Conservation (phyloP, 2,113 vertebrate species). For the Nestor notabilis region DNA sequence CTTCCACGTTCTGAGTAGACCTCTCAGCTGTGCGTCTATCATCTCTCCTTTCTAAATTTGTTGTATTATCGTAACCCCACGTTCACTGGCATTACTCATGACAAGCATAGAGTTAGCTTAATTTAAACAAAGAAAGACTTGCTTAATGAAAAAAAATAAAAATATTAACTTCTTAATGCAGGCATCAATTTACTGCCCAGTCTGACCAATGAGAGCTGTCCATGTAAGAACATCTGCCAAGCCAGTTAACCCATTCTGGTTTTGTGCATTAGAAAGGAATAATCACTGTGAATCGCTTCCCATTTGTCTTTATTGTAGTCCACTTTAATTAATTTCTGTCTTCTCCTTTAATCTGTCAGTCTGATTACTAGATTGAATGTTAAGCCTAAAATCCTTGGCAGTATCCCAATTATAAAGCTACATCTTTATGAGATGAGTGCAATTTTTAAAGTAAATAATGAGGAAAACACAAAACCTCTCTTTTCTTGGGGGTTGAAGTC, state of each 20-base stretch:
- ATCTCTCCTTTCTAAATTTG: not conserved
- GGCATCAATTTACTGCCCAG: not conserved
- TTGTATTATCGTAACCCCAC: not conserved
- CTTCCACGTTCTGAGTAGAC: not conserved
- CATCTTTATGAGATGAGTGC: not conserved
- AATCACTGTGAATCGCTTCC: not conserved
- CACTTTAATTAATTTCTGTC: conserved; percentile 21
- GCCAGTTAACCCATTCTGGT: not conserved
- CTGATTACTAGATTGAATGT: conserved; percentile 36
- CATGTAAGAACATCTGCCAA: not conserved
- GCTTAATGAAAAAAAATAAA: not conserved
- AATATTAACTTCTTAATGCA: not conserved
- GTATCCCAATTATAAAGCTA: not conserved
- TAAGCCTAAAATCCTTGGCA: conserved; percentile 26
- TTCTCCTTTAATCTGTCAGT: not conserved
- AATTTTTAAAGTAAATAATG: not conserved
- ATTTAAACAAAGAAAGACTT: not conserved
- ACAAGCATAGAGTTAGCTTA: not conserved
- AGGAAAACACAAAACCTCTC: not conserved
- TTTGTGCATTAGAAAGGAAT: conserved; percentile 11
- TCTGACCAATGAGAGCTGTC: not conserved
- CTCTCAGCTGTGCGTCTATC: not conserved
- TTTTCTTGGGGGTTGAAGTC: not conserved
- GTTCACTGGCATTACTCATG: not conserved
- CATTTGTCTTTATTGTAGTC: conserved; percentile 11